Percentiles rank a stretch among this genome's conserved stretches.
Conservation (phyloP, 2,113 vertebrate genomes). For the Macrotis lagotis region DNA sequence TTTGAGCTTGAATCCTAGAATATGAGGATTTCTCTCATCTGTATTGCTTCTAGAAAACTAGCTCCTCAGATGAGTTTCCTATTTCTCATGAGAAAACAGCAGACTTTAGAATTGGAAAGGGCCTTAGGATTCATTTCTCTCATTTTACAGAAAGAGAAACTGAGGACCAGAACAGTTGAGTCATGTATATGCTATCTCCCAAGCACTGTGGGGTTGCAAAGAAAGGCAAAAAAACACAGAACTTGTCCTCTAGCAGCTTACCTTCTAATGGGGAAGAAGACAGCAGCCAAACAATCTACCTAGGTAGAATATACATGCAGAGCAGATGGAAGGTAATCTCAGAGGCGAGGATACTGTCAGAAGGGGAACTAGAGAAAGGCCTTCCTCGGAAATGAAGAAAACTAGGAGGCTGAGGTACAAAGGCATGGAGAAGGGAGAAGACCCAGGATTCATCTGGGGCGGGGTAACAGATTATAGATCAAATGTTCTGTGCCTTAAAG, state of each 20-base stretch:
- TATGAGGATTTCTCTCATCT: background rate
- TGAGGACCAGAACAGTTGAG: background rate
- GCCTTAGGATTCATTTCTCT: too few relatives aligned
- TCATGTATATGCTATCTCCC: background rate
- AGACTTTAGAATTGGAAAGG: background rate
- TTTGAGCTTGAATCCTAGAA: background rate
- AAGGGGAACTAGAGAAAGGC: background rate
- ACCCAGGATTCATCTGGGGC: background rate
- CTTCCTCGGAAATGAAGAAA: background rate
- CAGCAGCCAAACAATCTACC: background rate
- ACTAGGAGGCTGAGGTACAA: background rate
- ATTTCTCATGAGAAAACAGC: background rate
- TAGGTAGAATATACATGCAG: background rate
- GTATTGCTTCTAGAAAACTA: slow-evolving; percentile 4
- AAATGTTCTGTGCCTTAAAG: background rate
- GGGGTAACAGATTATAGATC: background rate
- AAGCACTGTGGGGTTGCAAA: background rate
- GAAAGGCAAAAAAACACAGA: background rate
- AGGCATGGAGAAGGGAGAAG: background rate
- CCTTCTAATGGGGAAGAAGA: background rate
- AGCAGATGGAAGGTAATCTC: background rate
- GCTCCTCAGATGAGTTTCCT: background rate
- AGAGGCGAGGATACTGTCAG: background rate
- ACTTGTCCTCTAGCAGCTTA: background rate
- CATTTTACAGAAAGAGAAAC: background rate